These are phyloP conservation scores for Columba guinea DNA, from an alignment of 2,797 vertebrate species.

Conservation along the genomic window DNA sequence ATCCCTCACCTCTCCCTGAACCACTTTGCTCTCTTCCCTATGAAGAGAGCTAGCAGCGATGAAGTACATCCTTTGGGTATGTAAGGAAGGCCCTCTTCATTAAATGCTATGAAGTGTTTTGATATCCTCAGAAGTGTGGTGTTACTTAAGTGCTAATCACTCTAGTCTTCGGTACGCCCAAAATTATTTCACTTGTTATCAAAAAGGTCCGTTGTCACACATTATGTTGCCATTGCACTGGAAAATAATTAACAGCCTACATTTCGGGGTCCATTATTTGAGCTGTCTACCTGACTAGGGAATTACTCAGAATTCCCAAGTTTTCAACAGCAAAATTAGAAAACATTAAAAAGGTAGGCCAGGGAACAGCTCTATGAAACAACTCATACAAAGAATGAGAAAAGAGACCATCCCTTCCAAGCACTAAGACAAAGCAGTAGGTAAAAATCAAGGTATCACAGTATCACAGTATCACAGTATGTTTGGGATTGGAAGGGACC, in stretches of 20 bases:
- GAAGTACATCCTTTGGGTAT: constrained; percentile 13
- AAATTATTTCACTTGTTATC: constrained; percentile 65
- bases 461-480: no score
- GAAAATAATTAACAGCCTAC: constrained; percentile 75
- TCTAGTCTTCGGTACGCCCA: constrained; percentile 49
- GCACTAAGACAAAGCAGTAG: constrained; percentile 25
- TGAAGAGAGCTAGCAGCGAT: not conserved
- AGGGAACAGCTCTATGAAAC: constrained; percentile 72
- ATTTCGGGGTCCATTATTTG: constrained; percentile 71
- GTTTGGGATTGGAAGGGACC: no score
- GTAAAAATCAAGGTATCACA: constrained; percentile 47
- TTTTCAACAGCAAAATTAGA: constrained; percentile 72
- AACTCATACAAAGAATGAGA: constrained; percentile 60
- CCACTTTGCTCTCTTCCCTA: constrained; percentile 22
- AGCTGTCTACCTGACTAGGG: constrained; percentile 71
- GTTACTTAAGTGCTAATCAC: constrained; percentile 68
- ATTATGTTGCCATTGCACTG: constrained; percentile 58
- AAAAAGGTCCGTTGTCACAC: constrained; percentile 64
- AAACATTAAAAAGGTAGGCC: constrained; percentile 73
- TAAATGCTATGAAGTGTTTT: constrained; percentile 50
- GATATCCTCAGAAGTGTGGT: constrained; percentile 37
- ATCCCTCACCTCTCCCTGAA: constrained; percentile 36
- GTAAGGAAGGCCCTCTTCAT: constrained; percentile 59
- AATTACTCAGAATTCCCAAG: constrained; percentile 76
- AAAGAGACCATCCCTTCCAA: constrained; percentile 55